Percentiles rank a stretch among this genome's conserved stretches.
These are phyloP conservation scores for Rhynchonycteris naso DNA, from an alignment of 2,797 vertebrate species.

Conservation along the genomic window DNA sequence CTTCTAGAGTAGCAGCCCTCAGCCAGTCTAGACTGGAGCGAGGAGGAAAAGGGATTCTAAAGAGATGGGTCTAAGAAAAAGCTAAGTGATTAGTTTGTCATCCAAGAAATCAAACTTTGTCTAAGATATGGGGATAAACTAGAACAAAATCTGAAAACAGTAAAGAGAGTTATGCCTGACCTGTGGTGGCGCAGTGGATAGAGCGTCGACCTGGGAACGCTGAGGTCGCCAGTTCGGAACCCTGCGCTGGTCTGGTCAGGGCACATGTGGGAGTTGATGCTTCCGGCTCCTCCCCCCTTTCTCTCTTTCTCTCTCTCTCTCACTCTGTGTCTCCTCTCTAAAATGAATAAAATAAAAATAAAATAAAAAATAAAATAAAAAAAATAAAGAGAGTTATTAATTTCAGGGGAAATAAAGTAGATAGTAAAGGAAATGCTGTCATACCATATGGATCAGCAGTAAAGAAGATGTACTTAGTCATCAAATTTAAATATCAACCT, in stretches of 20 bases:
- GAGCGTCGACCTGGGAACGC: no score
- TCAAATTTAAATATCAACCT: background rate
- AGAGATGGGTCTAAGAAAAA: background rate
- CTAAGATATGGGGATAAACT: background rate
- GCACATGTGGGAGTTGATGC: no score
- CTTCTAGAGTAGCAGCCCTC: background rate
- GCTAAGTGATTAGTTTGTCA: background rate
- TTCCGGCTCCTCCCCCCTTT: no score
- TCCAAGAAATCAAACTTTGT: background rate
- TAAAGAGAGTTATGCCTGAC: background rate
- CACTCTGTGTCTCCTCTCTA: no score
- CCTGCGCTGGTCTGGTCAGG: no score
- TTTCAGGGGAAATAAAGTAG: background rate
- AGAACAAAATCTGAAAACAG: constrained; percentile 18
- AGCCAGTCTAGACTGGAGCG: background rate
- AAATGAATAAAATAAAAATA: no score
- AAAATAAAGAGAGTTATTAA: background rate
- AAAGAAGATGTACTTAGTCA: background rate
- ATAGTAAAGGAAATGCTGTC: background rate
- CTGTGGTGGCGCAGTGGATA: no score
- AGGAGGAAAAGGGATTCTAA: background rate
- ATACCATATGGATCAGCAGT: background rate
- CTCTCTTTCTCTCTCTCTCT: no score
- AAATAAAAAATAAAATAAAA: no score
- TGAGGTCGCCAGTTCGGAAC: no score